Percentiles rank a stretch among this genome's conserved stretches.
Evolutionary conservation across 2,888 invertebrate genomes (phyloP).

Genomic region (Brachynemurus nebulosus): DNA sequence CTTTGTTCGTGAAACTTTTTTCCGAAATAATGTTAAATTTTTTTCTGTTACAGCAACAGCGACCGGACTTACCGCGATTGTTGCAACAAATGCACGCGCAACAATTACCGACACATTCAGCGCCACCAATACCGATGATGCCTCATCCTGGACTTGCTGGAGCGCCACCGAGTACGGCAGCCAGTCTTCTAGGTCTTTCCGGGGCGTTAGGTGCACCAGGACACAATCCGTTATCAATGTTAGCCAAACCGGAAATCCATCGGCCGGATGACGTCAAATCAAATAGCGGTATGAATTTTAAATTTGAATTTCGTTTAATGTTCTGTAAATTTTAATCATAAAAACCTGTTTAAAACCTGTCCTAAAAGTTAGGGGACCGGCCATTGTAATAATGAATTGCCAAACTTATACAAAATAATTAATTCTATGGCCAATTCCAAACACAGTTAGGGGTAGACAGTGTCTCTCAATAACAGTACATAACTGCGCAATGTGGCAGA

Average conservation of each 20-base stretch:
- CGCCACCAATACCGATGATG: slow-evolving; percentile 56
- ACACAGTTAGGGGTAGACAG: no score
- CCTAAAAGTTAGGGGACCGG: no score
- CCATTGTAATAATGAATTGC: no score
- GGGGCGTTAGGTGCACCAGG: slow-evolving; percentile 50
- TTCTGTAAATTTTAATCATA: neutral
- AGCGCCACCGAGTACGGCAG: slow-evolving; percentile 37
- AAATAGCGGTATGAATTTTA: slow-evolving; percentile 47
- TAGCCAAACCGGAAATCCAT: slow-evolving; percentile 65
- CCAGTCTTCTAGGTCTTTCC: slow-evolving; percentile 43
- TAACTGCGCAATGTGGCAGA: no score
- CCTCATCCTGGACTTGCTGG: slow-evolving; percentile 48
- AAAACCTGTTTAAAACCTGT: no score
- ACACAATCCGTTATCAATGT: slow-evolving; percentile 61
- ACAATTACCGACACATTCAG: slow-evolving; percentile 56
- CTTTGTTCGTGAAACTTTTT: neutral
- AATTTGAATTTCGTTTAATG: neutral
- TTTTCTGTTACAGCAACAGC: slow-evolving; percentile 57
- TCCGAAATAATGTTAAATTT: slow-evolving; percentile 1
- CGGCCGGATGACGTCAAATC: slow-evolving; percentile 62
- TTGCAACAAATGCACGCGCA: slow-evolving; percentile 91
- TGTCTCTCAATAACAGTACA: no score
- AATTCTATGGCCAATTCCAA: no score
- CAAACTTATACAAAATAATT: no score
- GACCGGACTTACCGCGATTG: slow-evolving; percentile 66